Conservation (phyloP, 2,797 vertebrate genomes). For the Cebuella pygmaea region DNA sequence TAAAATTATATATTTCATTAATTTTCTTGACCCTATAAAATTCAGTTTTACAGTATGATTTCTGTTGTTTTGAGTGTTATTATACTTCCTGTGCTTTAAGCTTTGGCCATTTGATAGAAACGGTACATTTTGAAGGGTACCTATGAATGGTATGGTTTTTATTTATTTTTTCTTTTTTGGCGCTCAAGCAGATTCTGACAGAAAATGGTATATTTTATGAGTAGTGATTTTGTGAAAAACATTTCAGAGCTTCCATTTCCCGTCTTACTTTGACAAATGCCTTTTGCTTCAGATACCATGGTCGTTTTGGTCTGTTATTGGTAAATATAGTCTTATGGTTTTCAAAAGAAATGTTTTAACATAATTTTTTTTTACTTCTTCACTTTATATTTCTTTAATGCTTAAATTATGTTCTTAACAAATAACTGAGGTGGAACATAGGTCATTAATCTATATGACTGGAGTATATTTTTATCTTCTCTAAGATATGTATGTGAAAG, state of each 20-base stretch:
- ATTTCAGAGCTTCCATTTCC: conserved; percentile 13
- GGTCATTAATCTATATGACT: not conserved
- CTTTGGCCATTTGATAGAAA: not conserved
- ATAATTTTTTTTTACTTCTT: not conserved
- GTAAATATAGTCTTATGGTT: conserved; percentile 7
- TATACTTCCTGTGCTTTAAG: not conserved
- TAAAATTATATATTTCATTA: not conserved
- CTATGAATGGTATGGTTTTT: not conserved
- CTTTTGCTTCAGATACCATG: not conserved
- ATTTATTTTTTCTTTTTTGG: not conserved
- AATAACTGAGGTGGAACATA: not conserved
- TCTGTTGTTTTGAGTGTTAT: not conserved
- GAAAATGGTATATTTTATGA: not conserved
- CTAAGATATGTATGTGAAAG: not conserved
- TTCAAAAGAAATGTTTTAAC: conserved; percentile 24
- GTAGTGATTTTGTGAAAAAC: conserved; percentile 4
- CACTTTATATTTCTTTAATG: not conserved
- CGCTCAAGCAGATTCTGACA: not conserved
- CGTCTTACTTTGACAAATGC: not conserved
- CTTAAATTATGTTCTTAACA: not conserved
- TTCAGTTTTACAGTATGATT: conserved; percentile 1
- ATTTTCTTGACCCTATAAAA: not conserved
- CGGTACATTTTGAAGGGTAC: not conserved
- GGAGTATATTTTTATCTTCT: conserved; percentile 19
- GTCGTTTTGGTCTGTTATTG: not conserved